Base-by-base conservation (phyloP, 2,888 invertebrate species). In the Fragum whitleyi region DNA sequence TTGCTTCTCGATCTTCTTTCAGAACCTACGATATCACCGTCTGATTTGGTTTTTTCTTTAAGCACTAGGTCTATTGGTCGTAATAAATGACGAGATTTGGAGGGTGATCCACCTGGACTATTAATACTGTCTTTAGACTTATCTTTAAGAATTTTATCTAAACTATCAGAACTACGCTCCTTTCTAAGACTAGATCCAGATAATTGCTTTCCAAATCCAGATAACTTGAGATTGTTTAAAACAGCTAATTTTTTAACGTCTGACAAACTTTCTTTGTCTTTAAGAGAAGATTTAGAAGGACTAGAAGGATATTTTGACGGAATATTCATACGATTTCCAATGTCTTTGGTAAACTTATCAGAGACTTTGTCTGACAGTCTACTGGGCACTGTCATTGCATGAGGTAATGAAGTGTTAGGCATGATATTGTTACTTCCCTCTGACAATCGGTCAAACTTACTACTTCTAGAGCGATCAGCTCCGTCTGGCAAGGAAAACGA, bases 261-360 rank as follows among this genome's bases (percentile, higher is more conserved):
- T 16, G 86, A 85, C 71, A 87, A 81, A 79, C 87, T 86, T 62
- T 90, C 90, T 69, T 90, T 87, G 51, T 86, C 87, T 86, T 91
- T 92, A 55, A 91, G 87, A 61, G 89, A 84, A 67, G 89, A 86
- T 73, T 89, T 89, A 14, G 91, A 88, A 14, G 90, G 87, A 83
- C 90, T 90, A 74, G 89, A 85, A 11, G 82, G 85, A 70, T 89
- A 88, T 72, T 89, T 90, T 57, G 89, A 81, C 55, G 90, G 90
- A 21, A 87, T 86, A 28, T 89, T 90, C 61, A 91, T 90, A 55
- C 90, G 77, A 77, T 90, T 92, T 62, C 90, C 91, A 51, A 90
- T 88, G 80, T 91, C 91, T 87, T 91, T 91, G 47, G 87, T 87
- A 57, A 90, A 81, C 65, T 53, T 75, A 36, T 82, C 82, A 9